phyloP scores from a whole-genome alignment of 2,113 vertebrate genomes.

The Aegotheles bennettii region DNA sequence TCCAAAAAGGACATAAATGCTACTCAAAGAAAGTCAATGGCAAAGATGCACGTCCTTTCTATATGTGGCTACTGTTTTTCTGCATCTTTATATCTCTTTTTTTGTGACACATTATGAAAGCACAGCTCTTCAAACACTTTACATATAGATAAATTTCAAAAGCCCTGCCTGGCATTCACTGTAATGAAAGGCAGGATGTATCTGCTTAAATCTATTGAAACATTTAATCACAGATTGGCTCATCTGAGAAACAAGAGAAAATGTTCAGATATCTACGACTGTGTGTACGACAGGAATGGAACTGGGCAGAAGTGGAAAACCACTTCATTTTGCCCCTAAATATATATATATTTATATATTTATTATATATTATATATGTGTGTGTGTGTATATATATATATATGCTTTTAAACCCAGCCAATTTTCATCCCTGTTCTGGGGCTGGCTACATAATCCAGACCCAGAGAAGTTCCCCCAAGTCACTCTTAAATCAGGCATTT shows the following conservation, averaged over 20 bases:
- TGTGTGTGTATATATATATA: too few relatives aligned
- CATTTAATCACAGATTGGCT: background rate
- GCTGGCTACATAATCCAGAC: background rate
- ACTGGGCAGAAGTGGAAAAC: background rate
- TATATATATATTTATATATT: too few relatives aligned
- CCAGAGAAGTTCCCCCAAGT: background rate
- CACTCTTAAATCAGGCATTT: background rate
- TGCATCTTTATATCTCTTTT: background rate
- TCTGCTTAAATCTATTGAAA: background rate
- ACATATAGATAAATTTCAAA: background rate
- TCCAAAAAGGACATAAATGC: background rate
- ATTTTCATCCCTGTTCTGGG: background rate
- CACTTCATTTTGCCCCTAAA: background rate
- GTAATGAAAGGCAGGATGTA: background rate
- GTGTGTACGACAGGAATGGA: background rate
- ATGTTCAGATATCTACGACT: rapidly evolving
- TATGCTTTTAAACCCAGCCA: background rate
- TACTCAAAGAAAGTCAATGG: background rate
- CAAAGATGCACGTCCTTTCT: background rate
- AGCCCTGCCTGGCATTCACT: background rate
- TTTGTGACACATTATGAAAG: background rate
- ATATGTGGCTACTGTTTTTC: background rate
- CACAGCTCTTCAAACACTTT: background rate
- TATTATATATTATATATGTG: too few relatives aligned
- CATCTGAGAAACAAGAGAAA: background rate